Base-by-base conservation (phyloP, 2,888 invertebrate species). In the Lapara coniferarum region DNA sequence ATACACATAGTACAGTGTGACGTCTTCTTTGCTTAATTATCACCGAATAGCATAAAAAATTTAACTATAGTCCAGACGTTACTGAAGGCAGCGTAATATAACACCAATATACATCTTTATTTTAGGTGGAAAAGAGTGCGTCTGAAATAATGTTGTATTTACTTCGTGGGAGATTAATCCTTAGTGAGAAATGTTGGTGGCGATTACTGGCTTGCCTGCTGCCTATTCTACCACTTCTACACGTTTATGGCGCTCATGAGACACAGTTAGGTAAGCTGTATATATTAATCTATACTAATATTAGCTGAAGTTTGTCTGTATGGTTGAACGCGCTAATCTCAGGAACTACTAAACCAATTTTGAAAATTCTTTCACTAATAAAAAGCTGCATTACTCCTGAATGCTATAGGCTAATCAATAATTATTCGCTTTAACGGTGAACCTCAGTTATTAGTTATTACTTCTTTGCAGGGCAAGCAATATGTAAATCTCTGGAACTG, bases 121-220 rank as follows among this genome's bases (percentile, higher is more conserved):
- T 76, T 78, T 80, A 96, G 96, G 93, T 96, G 58, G 92, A 90
- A 81, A 87, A 84, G 49, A 91, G 92, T 75, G 94, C 96, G 0
- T 94, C 95, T 75, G 95, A 96, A 70, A 95, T 96, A 75, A 83
- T 96, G 80, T 78, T 95, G 37, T 95, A 95, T 76, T 84, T 96
- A 25, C 80, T 96, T 51, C 96, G 96, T 77, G 95, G 96, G 14
- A 95, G 96, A 75, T 81, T 95, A 73, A 89, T 96, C 46, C 92
- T 96, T 52, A 94, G 94, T 25, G 95, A 95, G 71, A 83, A 89
- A 10, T 94, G 95, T 70, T 96, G 96, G 96, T 92, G 94, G 81
- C 91, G 91, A 63, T 86, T 95, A 66, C 82, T 96, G 58, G 95
- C 95, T 73, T 93, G 94, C 16, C 73, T 96, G 70, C 81, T 95